Base-by-base conservation (phyloP, 1,140 invertebrate genomes). In the Sipha flava region DNA sequence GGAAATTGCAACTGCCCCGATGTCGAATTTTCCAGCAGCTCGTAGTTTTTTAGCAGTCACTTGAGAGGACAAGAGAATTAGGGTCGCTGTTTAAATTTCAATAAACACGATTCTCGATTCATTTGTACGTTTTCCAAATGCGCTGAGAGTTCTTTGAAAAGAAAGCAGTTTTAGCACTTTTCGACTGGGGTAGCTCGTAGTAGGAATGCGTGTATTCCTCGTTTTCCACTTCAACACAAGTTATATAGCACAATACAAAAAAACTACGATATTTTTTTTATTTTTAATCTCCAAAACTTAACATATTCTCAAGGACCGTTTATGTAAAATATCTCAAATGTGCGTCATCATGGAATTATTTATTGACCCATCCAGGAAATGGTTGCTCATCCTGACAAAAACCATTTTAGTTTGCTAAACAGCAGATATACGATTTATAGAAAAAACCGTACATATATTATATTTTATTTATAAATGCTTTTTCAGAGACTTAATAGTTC, bases 251-350 rank as follows among this genome's bases (percentile, higher is more conserved):
- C n/a, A 23, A 34, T 37, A 21, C 52, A 75, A 54, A 73, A 75
- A 73, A 3, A 52, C 47, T 31, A 75, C 34, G 12, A n/a, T 29
- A 77, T 43, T 70, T 29, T 66, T 75, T 73, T 73, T 49, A 29
- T 54, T 73, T 73, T 73, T 73, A 49, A 73, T 73, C 70, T 73
- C 45, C 70, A 54, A 73, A 75, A 75, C 70, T 73, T 52, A 52
- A 52, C 64, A 43, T 66, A 66, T 52, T 75, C 47, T 34, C 49
- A 31, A 75, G 72, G 18, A 57, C 47, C 47, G 45, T 52, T 49
- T 75, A 75, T 75, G 72, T 54, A 75, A 52, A 54, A 75, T 49
- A 34, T 54, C 31, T 57, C n/a, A 54, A 75, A 31, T 49, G 31
- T 37, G 49, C 72, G 45, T 52, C 72, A 54, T 75, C 47, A n/a